Evolutionary conservation across 2,797 vertebrate species (phyloP).

Genomic region (Xerus rutilus): DNA sequence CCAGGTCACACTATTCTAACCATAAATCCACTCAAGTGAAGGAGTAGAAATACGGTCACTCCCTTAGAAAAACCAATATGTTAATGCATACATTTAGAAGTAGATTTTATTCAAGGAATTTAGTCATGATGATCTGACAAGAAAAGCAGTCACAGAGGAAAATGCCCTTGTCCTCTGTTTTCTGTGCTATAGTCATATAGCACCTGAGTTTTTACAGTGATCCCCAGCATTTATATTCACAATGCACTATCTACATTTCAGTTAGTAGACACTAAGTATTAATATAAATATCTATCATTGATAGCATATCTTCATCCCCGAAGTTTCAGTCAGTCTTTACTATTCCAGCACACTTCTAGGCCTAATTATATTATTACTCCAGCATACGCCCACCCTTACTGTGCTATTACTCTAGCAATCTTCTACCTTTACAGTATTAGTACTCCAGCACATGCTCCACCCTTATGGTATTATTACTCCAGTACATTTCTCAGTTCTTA

Average conservation of each 20-base stretch:
- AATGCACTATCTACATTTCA: slow-evolving; percentile 24
- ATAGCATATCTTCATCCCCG: slow-evolving; percentile 35
- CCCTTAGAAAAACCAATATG: slow-evolving; percentile 36
- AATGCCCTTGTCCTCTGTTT: background rate
- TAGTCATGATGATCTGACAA: background rate
- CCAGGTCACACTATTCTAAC: slow-evolving; percentile 51
- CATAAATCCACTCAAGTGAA: slow-evolving; percentile 10
- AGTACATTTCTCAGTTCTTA: background rate
- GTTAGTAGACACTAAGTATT: slow-evolving; percentile 65
- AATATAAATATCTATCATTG: slow-evolving; percentile 41
- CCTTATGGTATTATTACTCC: background rate
- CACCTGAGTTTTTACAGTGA: slow-evolving; percentile 50
- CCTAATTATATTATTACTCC: background rate
- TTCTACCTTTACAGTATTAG: background rate
- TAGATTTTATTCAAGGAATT: slow-evolving; percentile 54
- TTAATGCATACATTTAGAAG: slow-evolving; percentile 1
- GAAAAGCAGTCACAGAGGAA: background rate
- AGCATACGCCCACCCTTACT: background rate
- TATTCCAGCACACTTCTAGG: background rate
- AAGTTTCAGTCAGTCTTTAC: background rate
- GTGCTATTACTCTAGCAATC: background rate
- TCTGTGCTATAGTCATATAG: background rate
- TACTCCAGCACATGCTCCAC: background rate
- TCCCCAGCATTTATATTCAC: slow-evolving; percentile 45
- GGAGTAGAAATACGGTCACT: slow-evolving; percentile 63